Conservation (phyloP, 1,140 invertebrate genomes). For the Pemphigus obesinymphae region DNA sequence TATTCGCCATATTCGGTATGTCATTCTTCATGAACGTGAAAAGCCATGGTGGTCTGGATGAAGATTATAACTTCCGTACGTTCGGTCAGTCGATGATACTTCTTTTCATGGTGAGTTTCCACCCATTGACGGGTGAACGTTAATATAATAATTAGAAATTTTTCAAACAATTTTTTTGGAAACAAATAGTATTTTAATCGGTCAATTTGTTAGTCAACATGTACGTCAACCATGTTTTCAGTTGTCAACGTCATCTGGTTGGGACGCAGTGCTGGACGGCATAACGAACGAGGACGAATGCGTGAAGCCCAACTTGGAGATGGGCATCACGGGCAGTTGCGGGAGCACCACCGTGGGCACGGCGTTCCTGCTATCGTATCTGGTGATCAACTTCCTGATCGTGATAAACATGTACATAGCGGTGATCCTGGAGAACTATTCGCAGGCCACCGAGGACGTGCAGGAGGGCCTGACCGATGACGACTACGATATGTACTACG, state of each 20-base stretch:
- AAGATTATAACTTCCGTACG: slow-evolving; percentile 98
- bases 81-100: slow-evolving; percentile 96
- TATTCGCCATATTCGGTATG: slow-evolving; percentile 99
- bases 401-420: slow-evolving; percentile 99
- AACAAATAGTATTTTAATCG: no score
- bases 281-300: slow-evolving; percentile 95
- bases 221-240: slow-evolving; percentile 54
- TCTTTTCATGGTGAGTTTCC: slow-evolving; percentile 78
- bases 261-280: slow-evolving; percentile 91
- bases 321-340: slow-evolving; percentile 83
- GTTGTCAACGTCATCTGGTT: slow-evolving; percentile 97
- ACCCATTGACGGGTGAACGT: no score
- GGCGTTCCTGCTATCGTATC: slow-evolving; percentile 88
- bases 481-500: slow-evolving; percentile 99
- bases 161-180: no score
- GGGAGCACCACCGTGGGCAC: slow-evolving; percentile 89
- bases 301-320: slow-evolving; percentile 76
- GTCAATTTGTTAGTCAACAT: no score
- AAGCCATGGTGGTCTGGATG: slow-evolving; percentile 85
- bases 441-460: slow-evolving; percentile 95
- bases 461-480: slow-evolving; percentile 97
- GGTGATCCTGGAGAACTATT: slow-evolving; percentile 98
- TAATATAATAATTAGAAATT: no score
- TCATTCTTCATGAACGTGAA: slow-evolving; percentile 99
- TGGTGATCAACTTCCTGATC: slow-evolving; percentile 96